phyloP scores from a whole-genome alignment of 35 echinoderm and acorn worm genomes.

The Lytechinus pictus region DNA sequence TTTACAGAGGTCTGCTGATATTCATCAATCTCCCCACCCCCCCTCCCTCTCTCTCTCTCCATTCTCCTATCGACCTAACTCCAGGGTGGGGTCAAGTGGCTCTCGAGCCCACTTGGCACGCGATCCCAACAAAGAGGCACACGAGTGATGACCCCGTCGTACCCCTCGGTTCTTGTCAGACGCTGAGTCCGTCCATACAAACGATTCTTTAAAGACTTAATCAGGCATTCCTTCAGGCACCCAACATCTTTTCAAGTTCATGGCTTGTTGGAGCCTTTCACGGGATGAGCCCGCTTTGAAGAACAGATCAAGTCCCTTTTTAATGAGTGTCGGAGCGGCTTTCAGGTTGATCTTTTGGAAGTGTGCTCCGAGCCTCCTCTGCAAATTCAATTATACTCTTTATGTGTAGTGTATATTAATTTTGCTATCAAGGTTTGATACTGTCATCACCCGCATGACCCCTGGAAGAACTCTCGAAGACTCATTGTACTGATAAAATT shows the following conservation, averaged over 20 bases:
- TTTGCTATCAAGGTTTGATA: neutral
- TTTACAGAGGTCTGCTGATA: neutral
- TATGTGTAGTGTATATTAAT: neutral
- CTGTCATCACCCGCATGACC: neutral
- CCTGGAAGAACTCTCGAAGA: neutral
- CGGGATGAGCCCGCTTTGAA: neutral
- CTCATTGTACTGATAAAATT: neutral
- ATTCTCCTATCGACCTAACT: neutral
- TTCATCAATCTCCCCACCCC: too few species aligned
- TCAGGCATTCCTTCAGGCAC: neutral
- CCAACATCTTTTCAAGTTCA: neutral
- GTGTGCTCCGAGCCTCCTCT: neutral
- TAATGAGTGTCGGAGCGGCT: neutral
- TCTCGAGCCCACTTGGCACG: constrained; percentile 7
- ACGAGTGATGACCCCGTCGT: neutral
- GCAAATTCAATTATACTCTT: neutral
- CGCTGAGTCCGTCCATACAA: neutral
- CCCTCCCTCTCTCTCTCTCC: too few species aligned
- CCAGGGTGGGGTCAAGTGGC: constrained; percentile 20
- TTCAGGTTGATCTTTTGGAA: neutral
- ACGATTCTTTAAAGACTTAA: constrained; percentile 6
- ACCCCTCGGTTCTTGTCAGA: neutral
- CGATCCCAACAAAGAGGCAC: constrained; percentile 28
- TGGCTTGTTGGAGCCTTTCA: neutral
- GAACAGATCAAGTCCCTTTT: neutral